A percentile compares a stretch with the other conserved stretches of the same genome.
Conservation (phyloP, 2,888 invertebrate species). For the Pasiphila rectangulata region DNA sequence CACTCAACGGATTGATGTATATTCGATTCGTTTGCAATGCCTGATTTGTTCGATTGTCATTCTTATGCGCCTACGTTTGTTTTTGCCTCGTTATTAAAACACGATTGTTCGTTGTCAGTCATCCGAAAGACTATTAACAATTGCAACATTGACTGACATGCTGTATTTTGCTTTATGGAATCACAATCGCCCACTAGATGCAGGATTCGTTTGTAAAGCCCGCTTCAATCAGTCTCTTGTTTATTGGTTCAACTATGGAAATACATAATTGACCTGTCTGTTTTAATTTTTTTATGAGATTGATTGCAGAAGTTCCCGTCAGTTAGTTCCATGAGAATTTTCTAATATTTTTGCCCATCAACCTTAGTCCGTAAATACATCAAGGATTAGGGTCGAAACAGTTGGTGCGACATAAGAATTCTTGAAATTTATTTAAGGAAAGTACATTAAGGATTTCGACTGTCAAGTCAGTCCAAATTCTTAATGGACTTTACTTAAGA, state of each 20-base stretch:
- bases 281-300: conserved; percentile 20
- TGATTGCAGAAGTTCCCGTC: no score
- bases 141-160: conserved; percentile 52
- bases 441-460: no score
- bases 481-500: no score
- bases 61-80: conserved; percentile 36
- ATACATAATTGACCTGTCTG: conserved; percentile 38
- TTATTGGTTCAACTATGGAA: conserved; percentile 34
- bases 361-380: no score
- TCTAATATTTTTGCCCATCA: no score
- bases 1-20: conserved; percentile 14
- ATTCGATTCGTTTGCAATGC: conserved; percentile 15
- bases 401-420: no score
- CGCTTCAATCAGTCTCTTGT: conserved; percentile 41
- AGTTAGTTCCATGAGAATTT: no score
- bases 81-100: conserved; percentile 51
- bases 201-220: conserved; percentile 34
- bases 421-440: no score
- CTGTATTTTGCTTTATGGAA: conserved; percentile 17
- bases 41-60: conserved; percentile 33
- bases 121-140: conserved; percentile 36
- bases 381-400: no score
- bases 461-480: no score
- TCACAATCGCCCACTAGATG: conserved; percentile 45
- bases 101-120: conserved; percentile 55